Base-by-base conservation (phyloP, 2,888 invertebrate species). In the Leucophora obtusa region DNA sequence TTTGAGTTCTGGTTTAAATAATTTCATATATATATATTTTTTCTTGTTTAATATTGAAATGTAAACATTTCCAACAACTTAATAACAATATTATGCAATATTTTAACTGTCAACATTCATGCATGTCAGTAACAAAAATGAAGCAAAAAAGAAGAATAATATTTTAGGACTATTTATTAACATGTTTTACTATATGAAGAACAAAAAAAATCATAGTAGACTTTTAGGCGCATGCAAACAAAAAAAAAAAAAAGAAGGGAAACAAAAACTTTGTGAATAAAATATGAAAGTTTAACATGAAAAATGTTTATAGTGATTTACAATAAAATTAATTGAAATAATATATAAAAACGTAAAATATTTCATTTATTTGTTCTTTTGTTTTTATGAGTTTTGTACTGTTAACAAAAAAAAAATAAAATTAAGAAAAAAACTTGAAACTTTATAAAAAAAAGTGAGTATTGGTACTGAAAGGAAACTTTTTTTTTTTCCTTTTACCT, bases 71-170 rank as follows among this genome's bases (percentile, higher is more conserved):
- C 43, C 9, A 63, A 65, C 53, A 79, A 69, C 35, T 73, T 69
- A 72, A 78, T 78, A 62, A 73, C 58, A 58, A 62, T 33, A 73
- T 69, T 59, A 69, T 51, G 51, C n/a, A 7, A 79, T 69, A 73
- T 63, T 63, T 70, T 58, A 54, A 74, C 69, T 74, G 74, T 66
- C 79, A 72, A 51, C 72, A 58, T 62, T 62, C 43, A 54, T 50
- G 43, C 28, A 58, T 69, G 58, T 59, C 69, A 58, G 28, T 7
- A 54, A 38, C 38, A 38, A 9, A 38, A 38, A n/a, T n/a, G n/a
- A n/a, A n/a, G n/a, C n/a, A n/a, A n/a, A n/a, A n/a, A n/a, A n/a
- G n/a, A 38, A 38, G 28, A 28, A 28, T 11, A 11, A 38, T 38
- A 38, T 38, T 18, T 35, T 28, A 28, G 33, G 56, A 8, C n/a